phyloP scores from a whole-genome alignment of 2,113 vertebrate species.

The Globicephala melas region DNA sequence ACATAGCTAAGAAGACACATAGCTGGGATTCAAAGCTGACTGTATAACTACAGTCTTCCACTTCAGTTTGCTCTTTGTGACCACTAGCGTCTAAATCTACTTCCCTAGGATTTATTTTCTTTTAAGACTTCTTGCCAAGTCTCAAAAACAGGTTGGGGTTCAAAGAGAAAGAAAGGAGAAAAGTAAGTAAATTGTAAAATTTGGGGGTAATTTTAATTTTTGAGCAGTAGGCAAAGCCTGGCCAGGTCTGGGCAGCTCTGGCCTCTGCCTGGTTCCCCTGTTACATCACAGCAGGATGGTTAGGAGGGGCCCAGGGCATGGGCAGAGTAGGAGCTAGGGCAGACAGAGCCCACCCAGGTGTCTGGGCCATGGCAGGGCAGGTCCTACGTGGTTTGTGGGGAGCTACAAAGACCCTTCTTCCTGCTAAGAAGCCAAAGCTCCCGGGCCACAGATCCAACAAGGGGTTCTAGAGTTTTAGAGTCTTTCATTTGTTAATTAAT shows the following conservation, averaged over 20 bases:
- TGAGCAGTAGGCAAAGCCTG: not conserved
- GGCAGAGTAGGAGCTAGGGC: not conserved
- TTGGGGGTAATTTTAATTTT: not conserved
- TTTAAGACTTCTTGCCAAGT: not conserved
- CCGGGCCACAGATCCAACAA: not conserved
- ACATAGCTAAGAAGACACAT: not conserved
- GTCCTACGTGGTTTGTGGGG: not conserved
- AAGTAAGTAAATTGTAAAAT: not conserved
- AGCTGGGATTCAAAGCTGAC: not conserved
- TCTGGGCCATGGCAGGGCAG: fast-evolving
- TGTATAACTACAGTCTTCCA: not conserved
- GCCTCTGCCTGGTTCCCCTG: not conserved
- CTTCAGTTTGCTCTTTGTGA: not conserved
- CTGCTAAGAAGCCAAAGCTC: not conserved
- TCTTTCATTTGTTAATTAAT: not conserved
- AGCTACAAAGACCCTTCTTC: not conserved
- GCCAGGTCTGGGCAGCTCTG: not conserved
- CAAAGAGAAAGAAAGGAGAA: not conserved
- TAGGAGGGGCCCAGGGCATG: not conserved
- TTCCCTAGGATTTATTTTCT: not conserved
- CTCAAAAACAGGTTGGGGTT: not conserved
- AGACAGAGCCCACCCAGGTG: fast-evolving
- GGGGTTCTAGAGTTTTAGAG: not conserved
- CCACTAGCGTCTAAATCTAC: not conserved
- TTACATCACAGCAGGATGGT: not conserved